Evolutionary conservation across 1,140 invertebrate species (phyloP).

Genomic region (Anagrus nilaparvatae): DNA sequence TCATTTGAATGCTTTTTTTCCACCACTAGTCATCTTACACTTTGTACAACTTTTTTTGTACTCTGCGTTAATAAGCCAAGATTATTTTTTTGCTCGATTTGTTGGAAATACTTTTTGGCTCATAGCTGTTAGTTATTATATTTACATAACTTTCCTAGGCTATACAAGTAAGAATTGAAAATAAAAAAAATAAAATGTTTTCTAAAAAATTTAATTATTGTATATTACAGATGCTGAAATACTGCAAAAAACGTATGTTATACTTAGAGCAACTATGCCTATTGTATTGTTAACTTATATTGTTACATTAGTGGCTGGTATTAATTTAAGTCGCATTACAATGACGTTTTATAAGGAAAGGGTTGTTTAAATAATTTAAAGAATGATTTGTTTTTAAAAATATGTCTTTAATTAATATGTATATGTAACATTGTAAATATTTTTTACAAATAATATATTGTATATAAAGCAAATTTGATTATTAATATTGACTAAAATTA

Average conservation of each 20-base stretch:
- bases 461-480: no score
- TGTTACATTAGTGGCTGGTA: slow-evolving; percentile 57
- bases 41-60: slow-evolving; percentile 86
- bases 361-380: slow-evolving; percentile 34
- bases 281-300: slow-evolving; percentile 71
- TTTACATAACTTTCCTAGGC: slow-evolving; percentile 96
- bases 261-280: slow-evolving; percentile 74
- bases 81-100: slow-evolving; percentile 67
- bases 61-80: slow-evolving; percentile 65
- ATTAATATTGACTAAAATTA: no score
- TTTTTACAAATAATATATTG: no score
- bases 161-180: slow-evolving; percentile 74
- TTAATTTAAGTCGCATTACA: slow-evolving; percentile 63
- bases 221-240: slow-evolving; percentile 72
- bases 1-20: slow-evolving; percentile 97
- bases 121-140: slow-evolving; percentile 81
- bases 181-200: slow-evolving; percentile 4
- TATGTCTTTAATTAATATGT: no score
- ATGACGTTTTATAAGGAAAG: slow-evolving; percentile 74
- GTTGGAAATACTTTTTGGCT: slow-evolving; percentile 94
- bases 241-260: slow-evolving; percentile 75
- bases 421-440: no score
- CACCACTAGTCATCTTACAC: slow-evolving; percentile 86
- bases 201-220: slow-evolving; percentile 1
- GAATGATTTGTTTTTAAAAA: slow-evolving; percentile 6